These are phyloP conservation scores for Barnardius zonarius DNA, from an alignment of 2,113 vertebrate species.

Conservation along the genomic window DNA sequence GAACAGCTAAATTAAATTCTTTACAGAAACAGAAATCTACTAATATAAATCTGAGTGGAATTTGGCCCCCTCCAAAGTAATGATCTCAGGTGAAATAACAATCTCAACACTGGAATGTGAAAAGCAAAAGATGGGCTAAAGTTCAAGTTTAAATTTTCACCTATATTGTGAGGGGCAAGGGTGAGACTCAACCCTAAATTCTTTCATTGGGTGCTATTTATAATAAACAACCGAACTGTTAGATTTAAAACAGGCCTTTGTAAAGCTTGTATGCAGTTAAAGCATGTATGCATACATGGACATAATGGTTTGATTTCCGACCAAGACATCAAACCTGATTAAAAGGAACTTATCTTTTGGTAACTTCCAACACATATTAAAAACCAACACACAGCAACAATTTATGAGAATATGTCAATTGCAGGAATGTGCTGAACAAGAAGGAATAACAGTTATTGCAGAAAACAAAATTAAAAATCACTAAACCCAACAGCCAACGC, in stretches of 20 bases:
- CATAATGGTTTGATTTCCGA: background rate
- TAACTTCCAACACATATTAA: background rate
- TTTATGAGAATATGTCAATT: background rate
- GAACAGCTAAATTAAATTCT: background rate
- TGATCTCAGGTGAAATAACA: background rate
- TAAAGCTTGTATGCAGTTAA: background rate
- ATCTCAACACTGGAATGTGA: background rate
- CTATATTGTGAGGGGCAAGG: background rate
- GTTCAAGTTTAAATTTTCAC: background rate
- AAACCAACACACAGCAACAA: background rate
- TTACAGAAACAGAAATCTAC: background rate
- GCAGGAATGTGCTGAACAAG: background rate
- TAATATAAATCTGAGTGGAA: background rate
- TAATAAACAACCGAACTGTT: background rate
- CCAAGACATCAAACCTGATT: background rate
- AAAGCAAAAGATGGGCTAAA: background rate
- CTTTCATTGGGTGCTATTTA: background rate
- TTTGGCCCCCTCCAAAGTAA: background rate
- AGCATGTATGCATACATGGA: background rate
- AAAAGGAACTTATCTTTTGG: background rate
- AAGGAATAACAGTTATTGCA: background rate
- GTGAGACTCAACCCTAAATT: background rate
- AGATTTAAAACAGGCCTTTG: background rate
- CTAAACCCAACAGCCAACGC: background rate
- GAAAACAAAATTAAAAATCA: background rate